Evolutionary conservation across 1,140 invertebrate genomes (phyloP), one percentile per base, ranked within the genome.

Genomic region (Adelges cooleyi): DNA sequence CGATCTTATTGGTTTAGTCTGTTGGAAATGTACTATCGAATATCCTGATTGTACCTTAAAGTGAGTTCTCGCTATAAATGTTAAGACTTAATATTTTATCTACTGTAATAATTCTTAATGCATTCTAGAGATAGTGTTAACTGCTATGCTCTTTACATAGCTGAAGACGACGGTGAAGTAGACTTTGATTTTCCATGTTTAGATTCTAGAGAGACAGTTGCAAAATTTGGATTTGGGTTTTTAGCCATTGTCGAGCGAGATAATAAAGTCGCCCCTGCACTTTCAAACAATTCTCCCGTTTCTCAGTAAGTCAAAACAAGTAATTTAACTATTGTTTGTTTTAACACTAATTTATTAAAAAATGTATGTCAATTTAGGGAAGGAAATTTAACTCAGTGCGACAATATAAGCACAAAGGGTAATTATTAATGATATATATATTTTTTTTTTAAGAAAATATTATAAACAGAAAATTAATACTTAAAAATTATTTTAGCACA

Each of bases 111-210:
- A 29, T 44, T 65, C 59, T 53, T n/a, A 10, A 13, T 50, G 5
- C 53, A 17, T 36, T 48, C 53, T 68, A 69, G 68, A 62, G 48
- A 66, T 46, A 65, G 49, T 20, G 62, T 75, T 22, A 71, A 75
- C 44, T 70, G 84, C 69, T 95, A 92, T 76, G 88, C 88, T 46
- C 77, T 97, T 42, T 92, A 90, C 72, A 92, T 96, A 71, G 92
- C 89, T 17, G 94, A 97, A 78, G 94, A 97, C 72, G 92, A 95
- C 75, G 94, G 94, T n/a, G 93, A 95, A 77, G 89, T 95, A 38
- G 91, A 94, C 75, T 84, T 82, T 75, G 93, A 95, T 70, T 96
- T 98, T 74, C 92, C 93, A 1, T 87, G 86, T 70, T 79, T 98
- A 3, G 92, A 95, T 74, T 81, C 84, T 11, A 82, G 82, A 70